Evolutionary conservation across 2,888 invertebrate genomes (phyloP), one percentile per base, ranked within the genome.

Genomic region (Helleia helle): DNA sequence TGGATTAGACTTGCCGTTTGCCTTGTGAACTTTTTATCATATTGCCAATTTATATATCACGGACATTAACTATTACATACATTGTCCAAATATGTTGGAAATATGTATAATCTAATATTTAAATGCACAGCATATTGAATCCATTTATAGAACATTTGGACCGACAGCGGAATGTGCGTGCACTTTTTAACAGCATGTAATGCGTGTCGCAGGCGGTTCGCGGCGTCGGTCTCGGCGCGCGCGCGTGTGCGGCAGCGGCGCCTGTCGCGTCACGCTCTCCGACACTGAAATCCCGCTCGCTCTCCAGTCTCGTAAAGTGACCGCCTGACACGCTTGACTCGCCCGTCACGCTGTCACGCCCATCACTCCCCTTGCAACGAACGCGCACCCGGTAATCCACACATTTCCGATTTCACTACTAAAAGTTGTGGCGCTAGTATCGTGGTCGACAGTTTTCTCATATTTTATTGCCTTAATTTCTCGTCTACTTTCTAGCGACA

Each of bases 301-400:
- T 84, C 65, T 84, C 85, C 84, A 84, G 81, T 65, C 86, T 84
- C 80, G 84, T 80, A 62, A 81, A 79, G 80, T 84, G 72, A 81
- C 79, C 62, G 83, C 79, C 58, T 80, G 80, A 80, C 74, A 58
- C 51, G 39, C 42, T 49, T 39, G 48, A 42, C 50, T 50, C 51
- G 44, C 48, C 48, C 47, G n/a, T n/a, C 49, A 47, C 45, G 43
- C 31, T 43, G 28, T 9, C 72, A 58, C 51, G 40, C 42, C 50
- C 36, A 48, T 39, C 49, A 51, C 48, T 46, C 49, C 49, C 47
- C 48, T 44, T 44, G 44, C 43, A 26, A 9, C 24, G n/a, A 36
- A 38, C 29, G 40, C 46, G 47, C 50, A 43, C 46, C 37, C 43
- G 49, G 43, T 50, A 44, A 47, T 41, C 28, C n/a, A 6, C 25